Evolutionary conservation across 2,797 vertebrate genomes (phyloP).

Genomic region (Coendou prehensilis): DNA sequence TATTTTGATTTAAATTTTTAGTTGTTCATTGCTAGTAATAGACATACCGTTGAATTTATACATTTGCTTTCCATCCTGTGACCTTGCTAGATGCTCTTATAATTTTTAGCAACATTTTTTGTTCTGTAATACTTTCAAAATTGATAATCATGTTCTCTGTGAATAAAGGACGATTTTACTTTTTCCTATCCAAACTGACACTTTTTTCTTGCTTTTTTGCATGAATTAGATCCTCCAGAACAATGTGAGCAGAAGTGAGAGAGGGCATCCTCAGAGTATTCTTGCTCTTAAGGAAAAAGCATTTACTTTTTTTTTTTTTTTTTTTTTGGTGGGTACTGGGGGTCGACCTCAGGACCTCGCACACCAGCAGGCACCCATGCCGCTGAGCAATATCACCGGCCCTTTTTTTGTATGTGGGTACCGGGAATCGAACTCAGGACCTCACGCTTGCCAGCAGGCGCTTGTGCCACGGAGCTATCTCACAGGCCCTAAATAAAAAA

Average conservation of each 20-base stretch:
- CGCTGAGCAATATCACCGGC: too few relatives aligned
- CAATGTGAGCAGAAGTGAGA: background rate
- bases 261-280: background rate
- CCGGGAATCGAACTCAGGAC: too few relatives aligned
- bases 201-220: background rate
- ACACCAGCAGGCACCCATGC: too few relatives aligned
- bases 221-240: background rate
- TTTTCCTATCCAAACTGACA: background rate
- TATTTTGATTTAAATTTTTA: background rate
- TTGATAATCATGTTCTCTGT: background rate
- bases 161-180: conserved; percentile 41
- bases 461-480: too few relatives aligned
- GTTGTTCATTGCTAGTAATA: background rate
- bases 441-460: too few relatives aligned
- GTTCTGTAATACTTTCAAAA: background rate
- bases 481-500: too few relatives aligned
- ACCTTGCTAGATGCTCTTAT: background rate
- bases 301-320: background rate
- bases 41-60: background rate
- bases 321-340: too few relatives aligned
- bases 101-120: background rate
- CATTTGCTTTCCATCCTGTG: background rate
- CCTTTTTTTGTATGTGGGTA: too few relatives aligned
- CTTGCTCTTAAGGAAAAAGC: background rate
- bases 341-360: too few relatives aligned